Evolutionary conservation across 2,113 vertebrate species (phyloP).

Genomic region (Erpornis zantholeuca): DNA sequence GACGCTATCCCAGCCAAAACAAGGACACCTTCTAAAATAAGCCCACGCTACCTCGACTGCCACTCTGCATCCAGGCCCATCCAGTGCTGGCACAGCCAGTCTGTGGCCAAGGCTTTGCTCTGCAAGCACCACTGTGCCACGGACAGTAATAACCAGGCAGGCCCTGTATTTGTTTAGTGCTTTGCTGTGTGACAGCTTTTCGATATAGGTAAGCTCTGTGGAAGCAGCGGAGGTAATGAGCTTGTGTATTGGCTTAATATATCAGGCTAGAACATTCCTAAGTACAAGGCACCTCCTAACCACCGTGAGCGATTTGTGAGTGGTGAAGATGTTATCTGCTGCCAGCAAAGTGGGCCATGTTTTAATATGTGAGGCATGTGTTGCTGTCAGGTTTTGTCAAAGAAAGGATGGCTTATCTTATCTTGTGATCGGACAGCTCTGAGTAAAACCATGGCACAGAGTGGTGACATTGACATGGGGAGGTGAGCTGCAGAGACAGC

Average conservation of each 20-base stretch:
- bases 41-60: rapidly evolving
- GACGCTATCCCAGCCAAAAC: background rate
- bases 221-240: background rate
- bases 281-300: background rate
- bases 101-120: too few relatives aligned
- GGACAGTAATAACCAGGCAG: background rate
- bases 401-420: background rate
- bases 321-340: slow-evolving; percentile 16
- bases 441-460: background rate
- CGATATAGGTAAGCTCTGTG: background rate
- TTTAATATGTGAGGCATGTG: background rate
- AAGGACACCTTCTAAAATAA: background rate
- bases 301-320: background rate
- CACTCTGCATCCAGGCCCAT: background rate
- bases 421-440: background rate
- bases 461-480: rapidly evolving
- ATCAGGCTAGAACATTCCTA: background rate
- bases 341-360: background rate
- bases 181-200: slow-evolving; percentile 45
- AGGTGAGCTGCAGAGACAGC: background rate
- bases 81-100: background rate
- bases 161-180: background rate
- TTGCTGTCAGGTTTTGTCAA: slow-evolving; percentile 2
- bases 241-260: slow-evolving; percentile 48
- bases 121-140: background rate